Conservation (phyloP, 1,140 invertebrate species). For the Drosophila biarmipes region DNA sequence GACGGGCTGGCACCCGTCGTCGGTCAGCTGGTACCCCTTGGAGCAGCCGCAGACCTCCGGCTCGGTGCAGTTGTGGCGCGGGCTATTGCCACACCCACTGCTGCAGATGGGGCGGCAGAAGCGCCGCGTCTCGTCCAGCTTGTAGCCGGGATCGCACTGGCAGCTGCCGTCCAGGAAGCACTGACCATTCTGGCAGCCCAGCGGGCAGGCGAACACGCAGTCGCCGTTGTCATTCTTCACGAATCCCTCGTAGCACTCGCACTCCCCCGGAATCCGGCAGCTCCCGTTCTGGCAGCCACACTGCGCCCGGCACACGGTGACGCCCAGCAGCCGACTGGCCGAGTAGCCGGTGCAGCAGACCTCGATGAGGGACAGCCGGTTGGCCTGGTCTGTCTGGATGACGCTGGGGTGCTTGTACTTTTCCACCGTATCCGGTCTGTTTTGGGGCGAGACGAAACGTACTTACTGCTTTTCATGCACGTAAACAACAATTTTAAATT, state of each 20-base stretch:
- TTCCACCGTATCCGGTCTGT: constrained; percentile 48
- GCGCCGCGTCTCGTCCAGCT: constrained; percentile 85
- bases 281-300: constrained; percentile 86
- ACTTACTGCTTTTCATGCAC: too few species aligned
- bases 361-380: constrained; percentile 54
- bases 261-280: constrained; percentile 86
- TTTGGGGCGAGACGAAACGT: neutral
- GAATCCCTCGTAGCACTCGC: constrained; percentile 86
- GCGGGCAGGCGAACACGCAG: constrained; percentile 76
- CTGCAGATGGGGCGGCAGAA: constrained; percentile 85
- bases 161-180: constrained; percentile 86
- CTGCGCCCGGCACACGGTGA: constrained; percentile 85
- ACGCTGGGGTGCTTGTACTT: constrained; percentile 49
- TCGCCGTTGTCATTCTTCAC: constrained; percentile 84
- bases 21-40: constrained; percentile 70
- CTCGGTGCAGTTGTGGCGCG: constrained; percentile 75
- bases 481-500: too few species aligned
- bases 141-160: constrained; percentile 88
- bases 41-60: constrained; percentile 76
- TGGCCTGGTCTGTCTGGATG: constrained; percentile 59
- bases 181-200: constrained; percentile 84
- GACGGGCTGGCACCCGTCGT: constrained; percentile 67
- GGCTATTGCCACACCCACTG: constrained; percentile 74
- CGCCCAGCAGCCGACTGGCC: constrained; percentile 82
- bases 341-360: constrained; percentile 87